These are phyloP conservation scores for Polylopha cassiicola DNA, from an alignment of 2,888 invertebrate genomes.

Conservation along the genomic window DNA sequence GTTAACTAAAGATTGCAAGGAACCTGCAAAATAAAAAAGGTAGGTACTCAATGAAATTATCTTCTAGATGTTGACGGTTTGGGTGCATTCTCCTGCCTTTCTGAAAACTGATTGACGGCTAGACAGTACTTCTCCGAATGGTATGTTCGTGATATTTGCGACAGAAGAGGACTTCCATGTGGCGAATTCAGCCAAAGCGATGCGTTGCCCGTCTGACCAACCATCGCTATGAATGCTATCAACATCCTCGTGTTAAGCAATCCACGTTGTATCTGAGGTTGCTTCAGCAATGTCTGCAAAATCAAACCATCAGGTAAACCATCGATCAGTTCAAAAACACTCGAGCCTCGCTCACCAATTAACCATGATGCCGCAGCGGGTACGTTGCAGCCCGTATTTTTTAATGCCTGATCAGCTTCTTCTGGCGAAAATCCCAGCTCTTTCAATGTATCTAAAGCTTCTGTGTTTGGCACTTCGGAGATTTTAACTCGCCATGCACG, in stretches of 20 bases:
- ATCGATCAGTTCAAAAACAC: conserved; percentile 60
- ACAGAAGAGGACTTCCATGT: conserved; percentile 62
- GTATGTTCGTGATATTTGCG: conserved; percentile 68
- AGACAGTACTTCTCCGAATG: conserved; percentile 70
- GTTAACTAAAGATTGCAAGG: too few species aligned
- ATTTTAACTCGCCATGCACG: too few species aligned
- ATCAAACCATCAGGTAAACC: conserved; percentile 63
- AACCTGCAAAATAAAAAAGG: too few species aligned
- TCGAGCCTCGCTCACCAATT: conserved; percentile 64
- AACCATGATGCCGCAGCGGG: conserved; percentile 68
- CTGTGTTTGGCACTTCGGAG: conserved; percentile 52
- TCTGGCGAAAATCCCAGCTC: conserved; percentile 56
- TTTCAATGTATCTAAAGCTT: conserved; percentile 47
- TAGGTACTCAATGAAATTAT: too few species aligned
- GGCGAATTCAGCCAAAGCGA: conserved; percentile 67
- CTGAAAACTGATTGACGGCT: conserved; percentile 69
- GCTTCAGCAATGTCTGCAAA: conserved; percentile 57
- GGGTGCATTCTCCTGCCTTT: conserved; percentile 29
- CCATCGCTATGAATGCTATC: conserved; percentile 68
- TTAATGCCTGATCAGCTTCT: conserved; percentile 55
- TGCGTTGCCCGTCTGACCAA: conserved; percentile 63
- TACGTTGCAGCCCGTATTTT: conserved; percentile 57
- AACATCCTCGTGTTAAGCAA: conserved; percentile 65
- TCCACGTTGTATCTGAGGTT: conserved; percentile 66
- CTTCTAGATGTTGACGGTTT: conserved; percentile 61